Evolutionary conservation across 1,140 invertebrate genomes (phyloP).

Genomic region (Camponotus vicinus): DNA sequence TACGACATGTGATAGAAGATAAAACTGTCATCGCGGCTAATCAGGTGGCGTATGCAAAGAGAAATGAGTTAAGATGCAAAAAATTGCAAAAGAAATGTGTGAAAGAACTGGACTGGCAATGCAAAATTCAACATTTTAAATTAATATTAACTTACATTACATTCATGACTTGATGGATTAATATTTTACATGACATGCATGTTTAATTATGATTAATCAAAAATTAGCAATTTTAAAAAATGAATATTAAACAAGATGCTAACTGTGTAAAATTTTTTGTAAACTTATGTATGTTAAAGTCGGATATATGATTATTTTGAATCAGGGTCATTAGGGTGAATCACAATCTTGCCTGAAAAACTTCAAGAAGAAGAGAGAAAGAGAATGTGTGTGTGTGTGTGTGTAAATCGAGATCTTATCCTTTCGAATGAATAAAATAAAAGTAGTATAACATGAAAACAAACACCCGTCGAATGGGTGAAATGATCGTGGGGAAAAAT

Average conservation of each 20-base stretch:
- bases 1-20: conserved; percentile 13
- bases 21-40: conserved; percentile 33
- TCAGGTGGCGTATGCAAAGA: not conserved
- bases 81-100: not conserved
- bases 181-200: not conserved
- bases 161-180: not conserved
- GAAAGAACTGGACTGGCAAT: not conserved
- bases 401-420: conserved; percentile 14
- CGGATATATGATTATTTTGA: conserved; percentile 1
- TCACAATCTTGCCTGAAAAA: conserved; percentile 7
- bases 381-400: too few relatives aligned
- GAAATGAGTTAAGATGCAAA: not conserved
- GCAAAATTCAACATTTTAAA: not conserved
- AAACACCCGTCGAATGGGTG: conserved; percentile 53
- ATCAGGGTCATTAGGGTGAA: too few relatives aligned
- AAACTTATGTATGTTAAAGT: not conserved
- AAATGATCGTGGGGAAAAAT: conserved; percentile 33
- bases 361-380: not conserved
- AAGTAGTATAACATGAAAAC: conserved; percentile 45
- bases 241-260: too few relatives aligned
- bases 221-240: not conserved
- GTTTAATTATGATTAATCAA: not conserved
- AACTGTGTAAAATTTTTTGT: not conserved
- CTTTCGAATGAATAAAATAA: conserved; percentile 47
- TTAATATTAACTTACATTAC: too few relatives aligned